Base-by-base conservation (phyloP, 2,113 vertebrate species). In the Lagenorhynchus albirostris region DNA sequence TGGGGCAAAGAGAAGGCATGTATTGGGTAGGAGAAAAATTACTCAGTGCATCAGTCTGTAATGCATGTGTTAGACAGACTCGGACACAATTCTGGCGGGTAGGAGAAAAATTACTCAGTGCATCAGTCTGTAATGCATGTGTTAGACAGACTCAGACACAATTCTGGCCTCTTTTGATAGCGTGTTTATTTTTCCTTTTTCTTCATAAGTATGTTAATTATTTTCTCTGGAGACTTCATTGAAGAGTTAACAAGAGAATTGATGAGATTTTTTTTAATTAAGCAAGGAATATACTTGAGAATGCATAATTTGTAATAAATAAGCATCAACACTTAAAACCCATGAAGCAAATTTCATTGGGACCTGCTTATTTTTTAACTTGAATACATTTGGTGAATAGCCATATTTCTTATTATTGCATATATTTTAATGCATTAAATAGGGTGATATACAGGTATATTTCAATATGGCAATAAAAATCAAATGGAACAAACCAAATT, bases 211-310 rank as follows among this genome's bases (percentile, higher is more conserved):
- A 92, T 98, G 92, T 92, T 93, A 85, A 79, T 17, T 0, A 20
- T 92, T 95, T 82, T 95, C 82, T 91, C 96, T 97, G 73, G 92
- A 94, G 96, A 96, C n/a, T 95, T 98, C 87, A 92, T 98, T 97
- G 96, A 88, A 92, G 93, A 94, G 87, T 88, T 82, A 95, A 86
- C 65, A 95, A 76, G 65, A 98, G 76, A 96, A 86, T 88, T 96
- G 21, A 87, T 81, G 9, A 44, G 41, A 36, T 36, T 58, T n/a
- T 95, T 65, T 89, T 79, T 58, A 94, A 96, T 92, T 94, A 97
- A 89, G 58, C 76, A 90, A 83, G 71, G 5, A 79, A 77, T 87
- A 60, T 97, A 80, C 62, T 96, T 97, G 87, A 76, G n/a, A 96
- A 70, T 96, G 91, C 85, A 95, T 96, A 96, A 94, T 97, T 95